Evolutionary conservation across 2,797 vertebrate genomes (phyloP), one percentile per base, ranked within the genome.

Genomic region (Staurois parvus): DNA sequence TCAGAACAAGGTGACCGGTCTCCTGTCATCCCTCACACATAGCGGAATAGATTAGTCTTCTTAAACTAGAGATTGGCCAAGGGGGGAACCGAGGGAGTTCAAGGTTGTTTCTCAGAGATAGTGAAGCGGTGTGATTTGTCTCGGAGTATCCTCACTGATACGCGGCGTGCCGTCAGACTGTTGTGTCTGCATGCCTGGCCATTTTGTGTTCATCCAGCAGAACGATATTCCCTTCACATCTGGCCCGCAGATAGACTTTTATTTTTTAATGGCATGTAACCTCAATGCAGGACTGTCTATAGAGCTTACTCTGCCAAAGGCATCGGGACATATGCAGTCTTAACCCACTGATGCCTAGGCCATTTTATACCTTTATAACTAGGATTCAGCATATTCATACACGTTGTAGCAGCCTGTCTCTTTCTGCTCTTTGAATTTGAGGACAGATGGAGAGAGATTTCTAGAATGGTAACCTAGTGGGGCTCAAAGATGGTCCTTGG

Each of bases 21-120:
- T 19, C 28, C 76, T 76, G 75, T 79, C 76, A 79, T 26, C 59
- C 56, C 59, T 45, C 62, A 67, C 62, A 79, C 76, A 79, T 12
- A 6, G 76, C 62, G 21, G 76, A 79, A 79, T 79, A 68, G 34
- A 79, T 79, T 79, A 67, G 76, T 29, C 26, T 40, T 67, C 67
- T 42, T 45, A 79, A 66, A 79, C 40, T 2, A 17, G 64, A 68
- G 77, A 11, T 17, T 62, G 8, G 19, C 66, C 77, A 64, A 64
- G 37, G 40, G 77, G 77, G 64, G 9, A 30, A 67, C 1, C 12
- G 8, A 19, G 34, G 59, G 34, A 68, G 76, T 79, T 68, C 76
- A 79, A 79, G 76, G 76, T 79, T 79, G 62, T 67, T 17, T 45
- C 26, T 29, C 24, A 3, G 3, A 48, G 77, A 69, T 48, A 40